Evolutionary conservation across 1,140 invertebrate genomes (phyloP), one percentile per base, ranked within the genome.

Genomic region (Lanistes nyassanus): DNA sequence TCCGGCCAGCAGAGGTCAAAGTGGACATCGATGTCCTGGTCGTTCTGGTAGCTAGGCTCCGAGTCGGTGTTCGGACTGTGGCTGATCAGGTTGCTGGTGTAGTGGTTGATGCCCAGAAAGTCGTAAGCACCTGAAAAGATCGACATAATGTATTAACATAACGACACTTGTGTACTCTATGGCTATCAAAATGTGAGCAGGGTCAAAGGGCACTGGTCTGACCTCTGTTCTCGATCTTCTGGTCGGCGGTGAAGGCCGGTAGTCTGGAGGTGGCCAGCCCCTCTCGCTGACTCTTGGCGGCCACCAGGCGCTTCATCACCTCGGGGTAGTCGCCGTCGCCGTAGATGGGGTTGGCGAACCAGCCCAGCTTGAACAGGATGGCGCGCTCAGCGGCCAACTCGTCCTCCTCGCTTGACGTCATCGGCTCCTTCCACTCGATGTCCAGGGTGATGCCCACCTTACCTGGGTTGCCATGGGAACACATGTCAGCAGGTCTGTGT

Each of bases 81-180:
- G 26, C 74, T 72, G 3, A 85, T 81, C 19, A 86, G 71, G 36
- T 81, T 77, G 5, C 85, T 83, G 5, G 87, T 88, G 76, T 89
- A 88, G 76, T 85, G 82, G 68, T 89, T 90, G 21, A 87, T 79
- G 42, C 83, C 85, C 53, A 88, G 81, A 60, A 87, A 86, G 76
- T 89, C 86, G 39, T 77, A 81, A 11, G 85, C 80, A 58, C 85
- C 86, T 87, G 74, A 21, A 55, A 3, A 47, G 1, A 47, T 47
- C 5, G 19, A n/a, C n/a, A n/a, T n/a, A n/a, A n/a, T 13, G n/a
- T 4, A 37, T 42, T 66, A n/a, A n/a, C n/a, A n/a, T n/a, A n/a
- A n/a, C n/a, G n/a, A n/a, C n/a, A n/a, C n/a, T n/a, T n/a, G n/a
- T n/a, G n/a, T n/a, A n/a, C n/a, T n/a, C n/a, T n/a, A n/a, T n/a